Conservation (phyloP, 2,113 vertebrate species). For the Leptobrachium leishanense region DNA sequence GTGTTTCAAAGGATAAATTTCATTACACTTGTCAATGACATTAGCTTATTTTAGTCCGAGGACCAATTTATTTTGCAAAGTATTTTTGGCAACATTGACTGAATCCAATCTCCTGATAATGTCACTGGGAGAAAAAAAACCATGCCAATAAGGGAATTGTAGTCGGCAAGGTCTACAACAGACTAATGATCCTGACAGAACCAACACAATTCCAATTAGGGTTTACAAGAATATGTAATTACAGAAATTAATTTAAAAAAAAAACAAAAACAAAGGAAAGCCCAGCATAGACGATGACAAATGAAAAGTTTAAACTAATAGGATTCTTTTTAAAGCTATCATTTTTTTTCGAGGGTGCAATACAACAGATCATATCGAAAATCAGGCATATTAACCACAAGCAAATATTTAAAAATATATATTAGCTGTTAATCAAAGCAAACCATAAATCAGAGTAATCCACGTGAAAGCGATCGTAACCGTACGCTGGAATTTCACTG, state of each 20-base stretch:
- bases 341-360: no score
- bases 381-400: no score
- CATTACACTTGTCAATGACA: conserved; percentile 1
- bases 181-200: conserved; percentile 33
- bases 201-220: conserved; percentile 39
- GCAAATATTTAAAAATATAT: no score
- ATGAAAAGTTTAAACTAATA: background rate
- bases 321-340: no score
- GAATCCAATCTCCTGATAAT: conserved; percentile 30
- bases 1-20: background rate
- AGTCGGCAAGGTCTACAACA: conserved; percentile 21
- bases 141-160: conserved; percentile 11
- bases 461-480: no score
- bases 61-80: conserved; percentile 12
- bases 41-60: conserved; percentile 13
- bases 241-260: conserved; percentile 31
- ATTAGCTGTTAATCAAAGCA: no score
- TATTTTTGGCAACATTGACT: conserved; percentile 33
- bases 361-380: no score
- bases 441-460: no score
- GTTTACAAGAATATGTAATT: conserved; percentile 41
- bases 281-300: background rate
- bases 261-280: conserved; percentile 11
- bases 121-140: conserved; percentile 10
- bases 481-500: no score